Evolutionary conservation across 2,113 vertebrate genomes (phyloP).

Genomic region (Protomyctophum bolini): DNA sequence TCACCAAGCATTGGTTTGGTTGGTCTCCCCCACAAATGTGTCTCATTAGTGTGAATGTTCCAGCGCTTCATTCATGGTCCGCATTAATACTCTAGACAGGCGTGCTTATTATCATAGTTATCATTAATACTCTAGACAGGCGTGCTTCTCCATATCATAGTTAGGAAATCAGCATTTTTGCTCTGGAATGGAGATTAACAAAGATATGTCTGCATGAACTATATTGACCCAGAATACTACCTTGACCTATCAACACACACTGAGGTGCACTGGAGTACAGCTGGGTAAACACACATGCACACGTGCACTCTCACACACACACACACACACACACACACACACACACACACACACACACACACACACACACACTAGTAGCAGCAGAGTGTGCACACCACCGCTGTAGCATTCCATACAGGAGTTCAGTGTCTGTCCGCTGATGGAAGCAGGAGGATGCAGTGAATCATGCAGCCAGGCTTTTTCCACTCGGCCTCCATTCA

Average conservation of each 20-base stretch:
- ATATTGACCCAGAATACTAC: slow-evolving; percentile 44
- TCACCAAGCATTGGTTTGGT: not conserved
- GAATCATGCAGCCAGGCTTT: slow-evolving; percentile 49
- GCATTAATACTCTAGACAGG: too few relatives aligned
- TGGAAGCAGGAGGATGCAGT: slow-evolving; percentile 32
- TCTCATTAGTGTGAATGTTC: slow-evolving; percentile 35
- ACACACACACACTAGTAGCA: not conserved
- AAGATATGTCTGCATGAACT: slow-evolving; percentile 36
- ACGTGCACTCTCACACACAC: slow-evolving; percentile 1
- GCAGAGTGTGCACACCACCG: slow-evolving; percentile 36
- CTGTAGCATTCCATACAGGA: slow-evolving; percentile 39
- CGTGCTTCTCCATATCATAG: not conserved
- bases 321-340: slow-evolving; percentile 15
- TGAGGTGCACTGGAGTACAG: slow-evolving; percentile 44
- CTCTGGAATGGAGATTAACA: slow-evolving; percentile 38
- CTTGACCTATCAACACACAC: slow-evolving; percentile 46
- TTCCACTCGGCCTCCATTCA: slow-evolving; percentile 46
- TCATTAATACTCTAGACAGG: too few relatives aligned
- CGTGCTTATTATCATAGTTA: too few relatives aligned
- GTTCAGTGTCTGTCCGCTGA: slow-evolving; percentile 50
- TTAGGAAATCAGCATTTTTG: slow-evolving; percentile 41
- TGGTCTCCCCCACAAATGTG: slow-evolving; percentile 13
- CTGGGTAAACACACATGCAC: slow-evolving; percentile 54
- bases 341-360: not conserved
- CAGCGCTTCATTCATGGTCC: not conserved